phyloP scores from a whole-genome alignment of 1,140 invertebrate genomes.

The Drosophila lowei region DNA sequence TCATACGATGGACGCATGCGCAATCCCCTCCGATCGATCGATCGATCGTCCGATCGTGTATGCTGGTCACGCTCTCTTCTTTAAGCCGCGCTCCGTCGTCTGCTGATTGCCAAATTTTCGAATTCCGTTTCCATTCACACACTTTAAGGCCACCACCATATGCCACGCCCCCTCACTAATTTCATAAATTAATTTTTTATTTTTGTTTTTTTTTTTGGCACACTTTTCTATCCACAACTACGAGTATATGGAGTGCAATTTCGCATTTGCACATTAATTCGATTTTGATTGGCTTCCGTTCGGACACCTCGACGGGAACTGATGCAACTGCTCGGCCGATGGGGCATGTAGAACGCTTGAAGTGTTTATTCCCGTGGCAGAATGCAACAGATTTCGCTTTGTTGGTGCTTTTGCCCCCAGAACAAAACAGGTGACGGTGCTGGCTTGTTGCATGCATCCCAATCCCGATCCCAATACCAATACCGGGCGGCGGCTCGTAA shows the following conservation, averaged over 20 bases:
- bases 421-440: too few relatives aligned
- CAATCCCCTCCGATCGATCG: slow-evolving; percentile 8
- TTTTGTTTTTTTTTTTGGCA: neutral
- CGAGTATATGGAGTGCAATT: too few relatives aligned
- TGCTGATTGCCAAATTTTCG: slow-evolving; percentile 24
- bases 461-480: too few relatives aligned
- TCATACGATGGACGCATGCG: slow-evolving; percentile 40
- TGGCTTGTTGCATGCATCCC: too few relatives aligned
- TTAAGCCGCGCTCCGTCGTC: neutral
- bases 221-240: slow-evolving; percentile 1
- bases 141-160: too few relatives aligned
- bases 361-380: too few relatives aligned
- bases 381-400: too few relatives aligned
- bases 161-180: neutral
- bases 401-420: too few relatives aligned
- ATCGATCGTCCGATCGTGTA: neutral
- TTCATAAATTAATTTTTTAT: too few relatives aligned
- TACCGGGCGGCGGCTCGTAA: too few relatives aligned
- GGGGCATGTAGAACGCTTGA: slow-evolving; percentile 3
- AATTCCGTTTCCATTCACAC: neutral
- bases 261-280: neutral
- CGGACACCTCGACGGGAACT: neutral
- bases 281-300: slow-evolving; percentile 17
- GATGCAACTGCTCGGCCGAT: slow-evolving; percentile 6
- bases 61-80: slow-evolving; percentile 25